Evolutionary conservation across 2,113 vertebrate genomes (phyloP), one percentile per base, ranked within the genome.

Genomic region (Empidonax traillii): DNA sequence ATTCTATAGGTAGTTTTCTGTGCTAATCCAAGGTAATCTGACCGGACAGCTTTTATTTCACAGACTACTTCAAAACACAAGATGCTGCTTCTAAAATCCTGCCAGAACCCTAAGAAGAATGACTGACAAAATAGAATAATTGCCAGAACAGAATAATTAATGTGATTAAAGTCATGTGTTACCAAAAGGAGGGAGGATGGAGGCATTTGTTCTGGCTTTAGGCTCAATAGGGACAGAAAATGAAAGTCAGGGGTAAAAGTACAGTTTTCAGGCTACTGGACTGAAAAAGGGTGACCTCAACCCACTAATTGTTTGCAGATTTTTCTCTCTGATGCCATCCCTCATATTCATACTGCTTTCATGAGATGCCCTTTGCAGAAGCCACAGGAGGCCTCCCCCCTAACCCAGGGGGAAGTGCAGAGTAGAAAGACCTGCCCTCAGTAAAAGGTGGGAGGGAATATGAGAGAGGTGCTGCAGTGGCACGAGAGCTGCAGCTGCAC

Each of bases 11-110:
- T 89, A 81, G 20, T 80, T 93, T 96, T 93, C 89, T 92, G 33
- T 71, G 47, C 53, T 69, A 56, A 90, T 96, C 63, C 69, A 86
- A 83, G 63, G 62, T 96, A 96, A 97, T 89, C 65, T 81, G 65
- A 89, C 37, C 62, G 69, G 94, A 77, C 77, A 96, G 85, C 28
- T 91, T 85, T 84, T 81, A 85, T 86, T 94, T 91, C 71, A 80
- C 4, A 94, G 87, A 63, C 61, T 75, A 46, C 75, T 90, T 63
- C 28, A 59, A 59, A 83, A 87, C 71, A 77, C 31, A 85, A 80
- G 89, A 79, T 65, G 28, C 28, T 43, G 20, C 71, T 77, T 97
- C 49, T 77, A 46, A 96, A 95, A 94, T 85, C 33, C 44, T 79
- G 49, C 71, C 59, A 39, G 41, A 87, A 76, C 75, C 33, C 49